phyloP scores from a whole-genome alignment of 2,113 vertebrate species.

The Heterotilapia buettikoferi region DNA sequence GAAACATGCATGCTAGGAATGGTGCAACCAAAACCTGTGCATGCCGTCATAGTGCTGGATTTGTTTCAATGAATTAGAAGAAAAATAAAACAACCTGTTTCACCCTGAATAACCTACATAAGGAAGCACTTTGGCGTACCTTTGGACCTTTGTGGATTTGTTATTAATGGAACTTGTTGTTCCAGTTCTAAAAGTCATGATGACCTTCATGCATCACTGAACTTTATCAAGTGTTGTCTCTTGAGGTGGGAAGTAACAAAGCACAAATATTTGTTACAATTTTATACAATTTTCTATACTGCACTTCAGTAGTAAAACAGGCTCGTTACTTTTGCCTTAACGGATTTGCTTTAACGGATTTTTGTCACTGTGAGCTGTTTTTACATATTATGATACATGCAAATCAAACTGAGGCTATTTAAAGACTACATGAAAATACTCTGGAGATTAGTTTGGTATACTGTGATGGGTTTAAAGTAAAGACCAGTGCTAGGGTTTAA shows the following conservation, averaged over 20 bases:
- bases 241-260: not conserved
- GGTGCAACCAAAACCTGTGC: not conserved
- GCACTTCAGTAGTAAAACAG: not conserved
- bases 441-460: not conserved
- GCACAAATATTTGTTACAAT: not conserved
- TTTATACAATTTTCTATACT: not conserved
- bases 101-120: not conserved
- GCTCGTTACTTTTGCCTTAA: not conserved
- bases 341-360: not conserved
- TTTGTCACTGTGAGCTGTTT: not conserved
- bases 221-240: not conserved
- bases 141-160: not conserved
- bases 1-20: not conserved
- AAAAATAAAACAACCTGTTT: not conserved
- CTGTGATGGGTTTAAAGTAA: not conserved
- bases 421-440: not conserved
- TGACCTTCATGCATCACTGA: not conserved
- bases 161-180: not conserved
- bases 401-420: not conserved
- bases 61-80: not conserved
- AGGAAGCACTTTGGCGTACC: not conserved
- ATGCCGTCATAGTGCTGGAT: not conserved
- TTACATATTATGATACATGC: not conserved
- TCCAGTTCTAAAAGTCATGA: rapidly evolving
- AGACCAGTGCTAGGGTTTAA: not conserved